Percentiles rank a stretch among this genome's conserved stretches.
These are phyloP conservation scores for Alces alces DNA, from an alignment of 2,113 vertebrate genomes.

Conservation along the genomic window DNA sequence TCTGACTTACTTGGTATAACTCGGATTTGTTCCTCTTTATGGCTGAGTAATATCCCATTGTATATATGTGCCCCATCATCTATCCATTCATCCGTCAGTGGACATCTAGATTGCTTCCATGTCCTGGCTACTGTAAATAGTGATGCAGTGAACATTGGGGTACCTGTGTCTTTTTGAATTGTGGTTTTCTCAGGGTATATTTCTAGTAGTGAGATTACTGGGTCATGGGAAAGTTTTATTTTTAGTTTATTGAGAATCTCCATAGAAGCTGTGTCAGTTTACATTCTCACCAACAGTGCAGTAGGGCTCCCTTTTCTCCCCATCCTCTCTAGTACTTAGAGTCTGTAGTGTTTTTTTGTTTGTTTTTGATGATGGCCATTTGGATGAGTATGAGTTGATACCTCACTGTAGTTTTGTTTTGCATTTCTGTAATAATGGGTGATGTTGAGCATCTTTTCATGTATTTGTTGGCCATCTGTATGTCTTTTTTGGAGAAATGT, in stretches of 20 bases:
- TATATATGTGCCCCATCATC: not conserved
- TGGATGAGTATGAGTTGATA: not conserved
- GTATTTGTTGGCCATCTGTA: not conserved
- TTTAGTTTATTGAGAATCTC: not conserved
- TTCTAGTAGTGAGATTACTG: not conserved
- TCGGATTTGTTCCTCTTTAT: not conserved
- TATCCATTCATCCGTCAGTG: not conserved
- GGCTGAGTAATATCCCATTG: not conserved
- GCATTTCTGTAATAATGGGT: not conserved
- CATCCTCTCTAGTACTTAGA: not conserved
- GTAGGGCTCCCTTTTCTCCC: not conserved
- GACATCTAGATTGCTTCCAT: not conserved
- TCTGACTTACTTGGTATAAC: not conserved
- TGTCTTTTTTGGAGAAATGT: not conserved
- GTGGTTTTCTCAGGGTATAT: not conserved
- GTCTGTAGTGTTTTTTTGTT: not conserved
- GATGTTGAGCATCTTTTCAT: not conserved
- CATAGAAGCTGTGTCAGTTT: not conserved
- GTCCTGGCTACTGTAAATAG: not conserved
- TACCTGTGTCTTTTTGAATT: not conserved
- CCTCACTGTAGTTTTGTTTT: not conserved
- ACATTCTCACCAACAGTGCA: not conserved
- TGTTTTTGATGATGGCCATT: not conserved
- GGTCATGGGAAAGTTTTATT: not conserved
- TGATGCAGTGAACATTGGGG: not conserved